phyloP scores from a whole-genome alignment of 1,140 invertebrate genomes.

The Hypsibius dujardini region DNA sequence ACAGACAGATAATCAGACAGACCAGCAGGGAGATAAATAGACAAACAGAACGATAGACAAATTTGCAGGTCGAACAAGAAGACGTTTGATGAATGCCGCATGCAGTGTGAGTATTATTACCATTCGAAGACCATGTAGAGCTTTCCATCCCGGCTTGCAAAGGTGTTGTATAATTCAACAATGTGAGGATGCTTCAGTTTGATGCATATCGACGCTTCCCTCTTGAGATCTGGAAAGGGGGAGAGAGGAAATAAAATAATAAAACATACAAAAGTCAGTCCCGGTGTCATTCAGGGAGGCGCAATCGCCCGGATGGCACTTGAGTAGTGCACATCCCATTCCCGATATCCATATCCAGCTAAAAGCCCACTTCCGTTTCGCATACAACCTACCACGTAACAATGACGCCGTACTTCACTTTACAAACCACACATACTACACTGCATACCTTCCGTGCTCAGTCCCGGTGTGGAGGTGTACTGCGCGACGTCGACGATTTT shows the following conservation, averaged over 20 bases:
- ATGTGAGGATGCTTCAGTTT: constrained; percentile 97
- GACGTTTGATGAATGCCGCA: no score
- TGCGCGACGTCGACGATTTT: constrained; percentile 96
- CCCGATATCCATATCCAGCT: no score
- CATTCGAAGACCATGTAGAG: constrained; percentile 99
- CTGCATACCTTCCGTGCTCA: constrained; percentile 72
- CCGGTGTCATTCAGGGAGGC: constrained; percentile 17
- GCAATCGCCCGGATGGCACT: no score
- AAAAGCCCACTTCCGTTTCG: no score
- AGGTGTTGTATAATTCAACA: constrained; percentile 88
- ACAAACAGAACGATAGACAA: no score
- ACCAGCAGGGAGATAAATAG: no score
- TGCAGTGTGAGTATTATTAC: constrained; percentile 44
- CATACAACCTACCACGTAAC: no score
- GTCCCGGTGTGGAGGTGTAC: constrained; percentile 81
- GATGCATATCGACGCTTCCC: constrained; percentile 95
- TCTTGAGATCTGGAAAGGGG: constrained; percentile 56
- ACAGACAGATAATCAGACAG: no score
- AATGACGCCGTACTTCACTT: no score
- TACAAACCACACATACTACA: no score
- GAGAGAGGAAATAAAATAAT: constrained; percentile 12
- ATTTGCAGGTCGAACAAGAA: no score
- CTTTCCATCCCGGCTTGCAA: constrained; percentile 85
- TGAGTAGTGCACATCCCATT: no score
- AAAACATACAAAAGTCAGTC: constrained; percentile 37